Evolutionary conservation across 2,113 vertebrate genomes (phyloP).

Genomic region (Amblyopsis rosae): DNA sequence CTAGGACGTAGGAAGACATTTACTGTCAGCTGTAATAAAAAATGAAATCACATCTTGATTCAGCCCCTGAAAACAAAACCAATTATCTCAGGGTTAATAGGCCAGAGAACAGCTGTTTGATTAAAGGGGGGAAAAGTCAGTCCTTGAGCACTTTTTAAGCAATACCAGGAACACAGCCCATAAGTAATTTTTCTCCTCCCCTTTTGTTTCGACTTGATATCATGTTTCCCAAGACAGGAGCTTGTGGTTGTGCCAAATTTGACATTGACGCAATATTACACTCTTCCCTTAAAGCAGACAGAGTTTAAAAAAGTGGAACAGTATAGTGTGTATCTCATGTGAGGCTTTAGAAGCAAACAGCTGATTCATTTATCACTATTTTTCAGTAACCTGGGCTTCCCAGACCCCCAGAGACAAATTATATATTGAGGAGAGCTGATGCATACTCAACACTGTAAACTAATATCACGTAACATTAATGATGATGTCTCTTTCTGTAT

Average conservation of each 20-base stretch:
- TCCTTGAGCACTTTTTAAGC: conserved; percentile 49
- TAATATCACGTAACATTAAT: neutral
- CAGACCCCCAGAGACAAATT: conserved; percentile 28
- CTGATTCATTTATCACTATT: conserved; percentile 64
- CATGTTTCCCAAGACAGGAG: conserved; percentile 60
- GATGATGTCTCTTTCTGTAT: neutral
- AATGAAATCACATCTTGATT: conserved; percentile 34
- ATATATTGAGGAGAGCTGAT: conserved; percentile 24
- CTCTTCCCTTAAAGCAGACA: conserved; percentile 47
- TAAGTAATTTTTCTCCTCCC: conserved; percentile 49
- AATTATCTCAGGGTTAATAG: conserved; percentile 46
- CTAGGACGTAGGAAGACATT: conserved; percentile 28
- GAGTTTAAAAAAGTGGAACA: conserved; percentile 54
- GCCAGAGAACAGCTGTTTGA: conserved; percentile 46
- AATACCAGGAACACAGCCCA: conserved; percentile 34
- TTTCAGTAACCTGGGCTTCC: conserved; percentile 25
- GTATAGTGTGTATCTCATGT: conserved; percentile 45
- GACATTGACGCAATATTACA: conserved; percentile 62
- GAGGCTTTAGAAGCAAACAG: conserved; percentile 52
- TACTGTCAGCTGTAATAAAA: conserved; percentile 30
- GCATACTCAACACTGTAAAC: conserved; percentile 21
- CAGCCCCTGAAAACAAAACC: conserved; percentile 45
- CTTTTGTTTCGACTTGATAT: conserved; percentile 63
- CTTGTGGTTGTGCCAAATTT: conserved; percentile 49
- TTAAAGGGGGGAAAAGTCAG: conserved; percentile 40